phyloP scores from a whole-genome alignment of 2,113 vertebrate species.

The Oreotrochilus melanogaster region DNA sequence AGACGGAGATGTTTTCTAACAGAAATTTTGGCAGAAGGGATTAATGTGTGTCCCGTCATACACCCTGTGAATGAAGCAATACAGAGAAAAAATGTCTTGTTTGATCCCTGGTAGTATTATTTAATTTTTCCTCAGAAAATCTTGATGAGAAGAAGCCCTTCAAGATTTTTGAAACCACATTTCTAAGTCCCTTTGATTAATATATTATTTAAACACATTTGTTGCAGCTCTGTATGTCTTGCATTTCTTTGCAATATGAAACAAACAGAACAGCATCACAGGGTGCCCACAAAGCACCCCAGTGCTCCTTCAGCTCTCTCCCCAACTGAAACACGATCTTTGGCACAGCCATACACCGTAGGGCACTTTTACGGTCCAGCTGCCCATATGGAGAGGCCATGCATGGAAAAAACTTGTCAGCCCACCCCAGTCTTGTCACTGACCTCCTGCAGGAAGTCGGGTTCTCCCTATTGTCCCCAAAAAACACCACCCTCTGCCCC shows the following conservation, averaged over 20 bases:
- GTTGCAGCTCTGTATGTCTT: not conserved
- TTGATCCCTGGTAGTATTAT: not conserved
- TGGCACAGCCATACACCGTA: accelerated
- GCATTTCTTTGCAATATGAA: not conserved
- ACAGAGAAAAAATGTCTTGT: not conserved
- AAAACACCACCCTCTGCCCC: not conserved
- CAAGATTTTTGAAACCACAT: not conserved
- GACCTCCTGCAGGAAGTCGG: not conserved
- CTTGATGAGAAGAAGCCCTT: not conserved
- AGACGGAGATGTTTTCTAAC: not conserved
- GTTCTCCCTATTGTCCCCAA: accelerated
- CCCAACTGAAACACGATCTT: accelerated
- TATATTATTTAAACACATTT: not conserved
- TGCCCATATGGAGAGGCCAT: accelerated
- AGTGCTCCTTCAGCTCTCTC: not conserved
- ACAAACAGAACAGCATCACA: accelerated
- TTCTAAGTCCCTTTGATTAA: not conserved
- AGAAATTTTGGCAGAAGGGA: constrained; percentile 41
- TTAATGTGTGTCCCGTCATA: not conserved
- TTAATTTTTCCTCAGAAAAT: not conserved
- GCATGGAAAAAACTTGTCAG: not conserved
- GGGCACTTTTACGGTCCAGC: not conserved
- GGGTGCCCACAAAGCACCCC: not conserved
- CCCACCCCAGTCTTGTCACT: not conserved
- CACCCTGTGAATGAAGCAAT: not conserved